These are phyloP conservation scores for Pagetopsis macropterus DNA, from an alignment of 2,797 vertebrate species.

Conservation along the genomic window DNA sequence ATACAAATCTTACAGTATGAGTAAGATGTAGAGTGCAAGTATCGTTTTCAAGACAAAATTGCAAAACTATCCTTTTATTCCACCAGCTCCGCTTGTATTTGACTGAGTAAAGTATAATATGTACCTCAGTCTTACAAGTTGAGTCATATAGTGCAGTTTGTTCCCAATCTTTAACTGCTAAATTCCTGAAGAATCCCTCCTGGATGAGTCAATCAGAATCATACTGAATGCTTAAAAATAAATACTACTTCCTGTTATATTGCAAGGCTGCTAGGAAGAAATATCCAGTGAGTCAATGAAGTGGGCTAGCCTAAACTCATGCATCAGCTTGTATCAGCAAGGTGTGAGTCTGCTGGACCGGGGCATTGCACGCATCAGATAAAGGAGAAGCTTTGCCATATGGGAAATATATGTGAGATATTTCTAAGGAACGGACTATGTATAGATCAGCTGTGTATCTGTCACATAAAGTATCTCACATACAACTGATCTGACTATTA, in stretches of 20 bases:
- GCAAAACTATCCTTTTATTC: background rate
- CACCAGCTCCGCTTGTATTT: background rate
- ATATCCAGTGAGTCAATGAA: constrained; percentile 30
- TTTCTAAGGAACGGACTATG: background rate
- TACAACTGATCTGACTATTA: background rate
- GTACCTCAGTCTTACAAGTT: background rate
- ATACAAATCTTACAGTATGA: background rate
- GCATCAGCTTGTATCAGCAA: constrained; percentile 7
- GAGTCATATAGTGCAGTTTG: constrained; percentile 9
- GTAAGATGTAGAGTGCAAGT: background rate
- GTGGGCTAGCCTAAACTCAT: constrained; percentile 19
- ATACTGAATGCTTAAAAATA: constrained; percentile 36
- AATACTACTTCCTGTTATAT: constrained; percentile 21
- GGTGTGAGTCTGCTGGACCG: constrained; percentile 4
- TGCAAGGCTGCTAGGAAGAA: constrained; percentile 38
- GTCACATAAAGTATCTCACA: constrained; percentile 7
- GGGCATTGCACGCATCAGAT: too few relatives aligned
- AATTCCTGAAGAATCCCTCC: constrained; percentile 29
- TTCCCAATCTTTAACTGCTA: constrained; percentile 25
- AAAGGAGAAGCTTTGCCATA: too few relatives aligned
- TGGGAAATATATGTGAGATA: background rate
- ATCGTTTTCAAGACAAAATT: background rate
- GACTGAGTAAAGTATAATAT: background rate
- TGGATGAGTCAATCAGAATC: constrained; percentile 39
- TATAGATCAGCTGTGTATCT: constrained; percentile 10